Evolutionary conservation across 2,113 vertebrate species (phyloP).

Genomic region (Ramphastos sulfuratus): DNA sequence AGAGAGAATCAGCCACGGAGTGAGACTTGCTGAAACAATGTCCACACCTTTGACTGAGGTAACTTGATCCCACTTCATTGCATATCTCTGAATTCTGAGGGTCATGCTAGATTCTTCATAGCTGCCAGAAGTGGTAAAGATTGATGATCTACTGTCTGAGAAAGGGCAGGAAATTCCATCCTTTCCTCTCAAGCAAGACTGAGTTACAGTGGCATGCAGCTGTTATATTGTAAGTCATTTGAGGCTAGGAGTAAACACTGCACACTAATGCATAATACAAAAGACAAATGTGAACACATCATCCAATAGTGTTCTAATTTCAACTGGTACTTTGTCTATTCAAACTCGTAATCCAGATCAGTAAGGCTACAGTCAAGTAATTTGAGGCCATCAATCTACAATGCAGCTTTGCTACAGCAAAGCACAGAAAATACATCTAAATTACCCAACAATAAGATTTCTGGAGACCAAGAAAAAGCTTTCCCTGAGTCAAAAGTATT

Average conservation of each 20-base stretch:
- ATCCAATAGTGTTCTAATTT: neutral
- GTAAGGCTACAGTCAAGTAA: neutral
- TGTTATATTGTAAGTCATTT: neutral
- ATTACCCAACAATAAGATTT: neutral
- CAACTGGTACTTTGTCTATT: neutral
- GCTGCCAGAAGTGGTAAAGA: conserved; percentile 33
- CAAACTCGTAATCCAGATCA: neutral
- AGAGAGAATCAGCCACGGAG: neutral
- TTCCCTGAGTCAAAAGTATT: neutral
- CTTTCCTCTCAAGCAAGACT: neutral
- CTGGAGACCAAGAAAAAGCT: neutral
- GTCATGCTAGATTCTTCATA: neutral
- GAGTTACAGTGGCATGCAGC: neutral
- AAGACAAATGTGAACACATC: neutral
- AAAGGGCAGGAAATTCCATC: conserved; percentile 33
- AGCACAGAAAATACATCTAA: neutral
- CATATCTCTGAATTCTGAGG: conserved; percentile 13
- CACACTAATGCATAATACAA: neutral
- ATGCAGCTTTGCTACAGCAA: neutral
- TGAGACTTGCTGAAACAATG: conserved; percentile 28
- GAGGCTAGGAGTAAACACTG: neutral
- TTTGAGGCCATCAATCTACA: neutral
- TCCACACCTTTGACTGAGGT: conserved; percentile 37
- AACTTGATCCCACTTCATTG: neutral
- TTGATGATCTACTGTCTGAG: neutral